These are phyloP conservation scores for Megaceryle torquata DNA, from an alignment of 2,113 vertebrate genomes.

Conservation along the genomic window DNA sequence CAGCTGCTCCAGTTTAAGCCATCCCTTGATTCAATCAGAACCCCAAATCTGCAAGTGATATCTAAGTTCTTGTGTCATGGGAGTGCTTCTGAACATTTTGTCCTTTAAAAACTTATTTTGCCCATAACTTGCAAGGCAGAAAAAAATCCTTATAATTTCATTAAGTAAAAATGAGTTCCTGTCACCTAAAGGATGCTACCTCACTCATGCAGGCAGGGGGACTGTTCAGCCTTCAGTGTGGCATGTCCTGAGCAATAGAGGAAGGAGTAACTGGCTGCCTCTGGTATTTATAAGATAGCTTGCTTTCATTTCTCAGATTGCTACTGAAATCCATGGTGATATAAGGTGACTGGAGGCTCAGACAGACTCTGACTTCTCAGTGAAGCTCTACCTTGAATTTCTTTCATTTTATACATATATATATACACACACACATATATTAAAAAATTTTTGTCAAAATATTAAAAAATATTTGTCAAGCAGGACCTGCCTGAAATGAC, in stretches of 20 bases:
- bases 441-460: not conserved
- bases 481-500: not conserved
- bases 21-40: accelerated
- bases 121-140: not conserved
- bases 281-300: not conserved
- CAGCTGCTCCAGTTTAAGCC: not conserved
- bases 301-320: not conserved
- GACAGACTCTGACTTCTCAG: not conserved
- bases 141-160: not conserved
- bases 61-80: not conserved
- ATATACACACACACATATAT: not conserved
- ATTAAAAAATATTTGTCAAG: no score
- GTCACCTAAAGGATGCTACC: not conserved
- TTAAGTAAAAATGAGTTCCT: not conserved
- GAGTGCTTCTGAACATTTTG: not conserved
- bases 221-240: not conserved
- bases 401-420: not conserved
- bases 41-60: not conserved
- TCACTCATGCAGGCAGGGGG: not conserved
- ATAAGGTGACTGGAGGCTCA: not conserved
- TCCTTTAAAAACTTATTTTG: not conserved
- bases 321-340: not conserved
- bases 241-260: not conserved
- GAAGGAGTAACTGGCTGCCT: not conserved
- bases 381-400: not conserved